Conservation (phyloP, 1,140 invertebrate genomes). For the Nasonia giraulti region DNA sequence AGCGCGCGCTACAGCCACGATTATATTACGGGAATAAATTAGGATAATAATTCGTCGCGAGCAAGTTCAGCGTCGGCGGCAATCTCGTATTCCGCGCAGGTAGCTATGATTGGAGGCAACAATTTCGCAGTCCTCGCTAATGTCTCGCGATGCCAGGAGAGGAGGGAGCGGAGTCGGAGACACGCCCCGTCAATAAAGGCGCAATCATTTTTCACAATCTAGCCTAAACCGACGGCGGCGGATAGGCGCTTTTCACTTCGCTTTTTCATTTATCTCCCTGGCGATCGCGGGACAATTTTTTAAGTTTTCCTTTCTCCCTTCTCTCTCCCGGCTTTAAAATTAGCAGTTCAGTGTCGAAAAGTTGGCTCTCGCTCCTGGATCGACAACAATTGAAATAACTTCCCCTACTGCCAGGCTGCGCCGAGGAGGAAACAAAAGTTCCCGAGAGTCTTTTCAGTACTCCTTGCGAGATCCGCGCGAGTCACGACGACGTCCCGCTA, state of each 20-base stretch:
- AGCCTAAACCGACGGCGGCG: conserved; percentile 6
- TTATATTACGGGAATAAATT: conserved; percentile 49
- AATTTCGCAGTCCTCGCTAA: conserved; percentile 62
- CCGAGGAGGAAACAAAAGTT: background rate
- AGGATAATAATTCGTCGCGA: conserved; percentile 46
- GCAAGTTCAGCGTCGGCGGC: conserved; percentile 10
- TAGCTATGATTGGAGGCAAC: conserved; percentile 65
- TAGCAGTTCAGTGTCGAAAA: background rate
- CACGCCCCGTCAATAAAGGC: conserved; percentile 60
- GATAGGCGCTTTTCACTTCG: no score
- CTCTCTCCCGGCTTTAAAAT: background rate
- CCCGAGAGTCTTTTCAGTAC: background rate
- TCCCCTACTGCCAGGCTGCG: background rate
- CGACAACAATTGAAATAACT: conserved; percentile 4
- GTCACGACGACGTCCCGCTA: conserved; percentile 50
- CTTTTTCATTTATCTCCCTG: no score
- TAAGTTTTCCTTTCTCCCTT: background rate
- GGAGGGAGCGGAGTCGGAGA: background rate
- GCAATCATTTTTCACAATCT: conserved; percentile 70
- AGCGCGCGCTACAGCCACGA: background rate
- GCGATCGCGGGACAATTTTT: background rate
- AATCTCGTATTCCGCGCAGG: conserved; percentile 62
- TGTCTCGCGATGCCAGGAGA: conserved; percentile 51
- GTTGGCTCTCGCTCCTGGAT: background rate
- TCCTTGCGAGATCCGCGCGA: conserved; percentile 34